Conservation (phyloP, 2,113 vertebrate species). For the Dermatemys mawii region DNA sequence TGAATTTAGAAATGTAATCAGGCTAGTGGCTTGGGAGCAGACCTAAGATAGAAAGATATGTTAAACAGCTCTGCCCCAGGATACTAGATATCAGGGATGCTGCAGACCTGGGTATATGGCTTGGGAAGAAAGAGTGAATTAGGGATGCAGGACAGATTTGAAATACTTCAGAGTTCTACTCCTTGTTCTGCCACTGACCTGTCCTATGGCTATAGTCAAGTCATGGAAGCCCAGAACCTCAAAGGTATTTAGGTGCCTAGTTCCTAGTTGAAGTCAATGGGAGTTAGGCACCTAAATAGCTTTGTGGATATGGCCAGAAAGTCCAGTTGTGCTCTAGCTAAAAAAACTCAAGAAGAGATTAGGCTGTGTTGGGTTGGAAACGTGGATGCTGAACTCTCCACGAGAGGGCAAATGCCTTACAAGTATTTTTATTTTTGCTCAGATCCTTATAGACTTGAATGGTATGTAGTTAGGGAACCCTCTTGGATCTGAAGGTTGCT, state of each 20-base stretch:
- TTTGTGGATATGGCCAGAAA: not conserved
- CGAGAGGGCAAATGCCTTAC: not conserved
- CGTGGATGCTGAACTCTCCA: not conserved
- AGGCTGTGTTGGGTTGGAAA: not conserved
- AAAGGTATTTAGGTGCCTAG: not conserved
- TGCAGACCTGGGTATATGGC: fast-evolving
- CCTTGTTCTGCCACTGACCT: not conserved
- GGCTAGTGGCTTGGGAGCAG: not conserved
- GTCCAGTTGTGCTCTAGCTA: not conserved
- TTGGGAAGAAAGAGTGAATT: not conserved
- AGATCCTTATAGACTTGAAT: not conserved
- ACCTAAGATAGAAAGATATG: not conserved
- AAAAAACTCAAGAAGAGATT: not conserved
- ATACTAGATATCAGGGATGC: not conserved
- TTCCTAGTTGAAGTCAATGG: not conserved
- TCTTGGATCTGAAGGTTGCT: not conserved
- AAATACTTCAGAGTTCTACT: not conserved
- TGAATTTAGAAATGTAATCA: not conserved
- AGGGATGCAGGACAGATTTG: not conserved
- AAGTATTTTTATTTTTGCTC: not conserved
- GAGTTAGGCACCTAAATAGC: not conserved
- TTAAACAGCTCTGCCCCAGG: not conserved
- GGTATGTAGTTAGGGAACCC: not conserved
- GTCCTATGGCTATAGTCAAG: not conserved
- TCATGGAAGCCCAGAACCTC: not conserved